Evolutionary conservation across 2,113 vertebrate genomes (phyloP).

Genomic region (Gavia stellata): DNA sequence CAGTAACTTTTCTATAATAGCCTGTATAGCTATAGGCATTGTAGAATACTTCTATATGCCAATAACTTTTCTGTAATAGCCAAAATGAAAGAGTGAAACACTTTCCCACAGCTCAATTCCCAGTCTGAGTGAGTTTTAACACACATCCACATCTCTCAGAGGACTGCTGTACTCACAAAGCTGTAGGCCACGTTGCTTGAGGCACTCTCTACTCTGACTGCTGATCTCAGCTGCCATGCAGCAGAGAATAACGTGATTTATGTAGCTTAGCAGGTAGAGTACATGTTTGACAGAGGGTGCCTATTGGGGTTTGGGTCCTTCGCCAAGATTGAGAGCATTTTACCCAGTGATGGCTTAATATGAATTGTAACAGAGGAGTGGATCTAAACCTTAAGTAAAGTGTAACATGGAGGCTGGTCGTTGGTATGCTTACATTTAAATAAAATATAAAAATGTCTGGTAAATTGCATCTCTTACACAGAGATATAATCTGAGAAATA

Average conservation of each 20-base stretch:
- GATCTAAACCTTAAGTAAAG: not conserved
- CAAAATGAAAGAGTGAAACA: not conserved
- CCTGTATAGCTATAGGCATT: not conserved
- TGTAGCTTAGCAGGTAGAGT: not conserved
- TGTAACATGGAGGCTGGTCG: not conserved
- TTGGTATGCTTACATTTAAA: not conserved
- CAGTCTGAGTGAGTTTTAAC: not conserved
- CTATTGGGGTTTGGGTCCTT: not conserved
- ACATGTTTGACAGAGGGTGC: fast-evolving
- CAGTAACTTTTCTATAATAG: not conserved
- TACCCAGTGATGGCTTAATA: not conserved
- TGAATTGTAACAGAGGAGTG: not conserved
- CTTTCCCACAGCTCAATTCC: not conserved
- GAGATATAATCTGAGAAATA: not conserved
- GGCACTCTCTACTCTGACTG: not conserved
- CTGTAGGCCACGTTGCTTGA: not conserved
- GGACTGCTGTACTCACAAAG: not conserved
- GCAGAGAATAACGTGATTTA: not conserved
- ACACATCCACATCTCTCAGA: not conserved
- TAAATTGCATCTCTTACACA: not conserved
- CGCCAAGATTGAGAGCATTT: not conserved
- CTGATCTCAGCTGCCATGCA: not conserved
- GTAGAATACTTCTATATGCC: not conserved
- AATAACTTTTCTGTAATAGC: not conserved
- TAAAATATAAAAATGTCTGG: not conserved